Percentiles rank a stretch among this genome's conserved stretches.
Conservation (phyloP, 2,797 vertebrate species). For the Ataeniobius toweri region DNA sequence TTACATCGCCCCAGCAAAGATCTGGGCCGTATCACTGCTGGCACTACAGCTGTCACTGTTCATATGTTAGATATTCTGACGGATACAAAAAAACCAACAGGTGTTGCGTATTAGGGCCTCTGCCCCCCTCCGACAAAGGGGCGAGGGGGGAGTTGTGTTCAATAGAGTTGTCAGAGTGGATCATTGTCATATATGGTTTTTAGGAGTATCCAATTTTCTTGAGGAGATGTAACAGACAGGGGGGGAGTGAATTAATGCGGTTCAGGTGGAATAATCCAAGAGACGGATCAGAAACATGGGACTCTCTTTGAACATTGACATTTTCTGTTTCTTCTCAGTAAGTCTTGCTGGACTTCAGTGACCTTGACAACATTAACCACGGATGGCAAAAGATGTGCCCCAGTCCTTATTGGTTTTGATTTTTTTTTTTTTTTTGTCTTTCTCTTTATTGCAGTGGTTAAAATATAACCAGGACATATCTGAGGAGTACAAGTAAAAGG, state of each 20-base stretch:
- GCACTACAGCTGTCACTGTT: constrained; percentile 80
- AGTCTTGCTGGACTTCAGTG: constrained; percentile 25
- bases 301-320: constrained; percentile 56
- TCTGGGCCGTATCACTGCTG: constrained; percentile 58
- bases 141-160: constrained; percentile 43
- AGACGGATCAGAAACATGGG: constrained; percentile 49
- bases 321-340: constrained; percentile 25
- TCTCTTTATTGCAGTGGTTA: not conserved
- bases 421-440: not conserved
- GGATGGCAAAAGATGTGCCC: constrained; percentile 41
- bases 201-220: not conserved
- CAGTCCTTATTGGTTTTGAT: not conserved
- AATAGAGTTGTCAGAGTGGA: constrained; percentile 70
- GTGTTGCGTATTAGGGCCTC: constrained; percentile 75
- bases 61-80: constrained; percentile 74
- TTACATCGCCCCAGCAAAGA: constrained; percentile 23
- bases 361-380: constrained; percentile 40
- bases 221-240: constrained; percentile 30
- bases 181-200: constrained; percentile 62
- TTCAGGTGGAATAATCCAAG: constrained; percentile 62
- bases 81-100: constrained; percentile 73
- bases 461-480: no score
- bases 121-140: constrained; percentile 1
- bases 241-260: constrained; percentile 41
- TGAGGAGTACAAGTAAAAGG: no score